These are phyloP conservation scores for Lacerta bilineata DNA, from an alignment of 2,797 vertebrate genomes.

Conservation along the genomic window DNA sequence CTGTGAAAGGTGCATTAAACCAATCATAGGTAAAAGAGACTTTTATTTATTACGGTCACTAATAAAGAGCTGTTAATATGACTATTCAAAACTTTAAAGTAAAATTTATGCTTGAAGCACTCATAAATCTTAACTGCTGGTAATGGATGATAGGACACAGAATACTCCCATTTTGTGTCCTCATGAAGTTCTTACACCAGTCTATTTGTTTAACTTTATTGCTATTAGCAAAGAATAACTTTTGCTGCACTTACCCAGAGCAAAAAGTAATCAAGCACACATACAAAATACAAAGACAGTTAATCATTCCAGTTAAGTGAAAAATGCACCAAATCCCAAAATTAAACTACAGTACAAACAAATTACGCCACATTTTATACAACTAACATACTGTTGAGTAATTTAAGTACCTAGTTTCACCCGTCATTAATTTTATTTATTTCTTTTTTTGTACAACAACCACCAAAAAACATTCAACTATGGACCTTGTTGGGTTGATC, in stretches of 20 bases:
- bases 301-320: not conserved
- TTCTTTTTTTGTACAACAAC: not conserved
- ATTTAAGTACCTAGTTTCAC: not conserved
- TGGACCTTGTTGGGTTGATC: not conserved
- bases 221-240: not conserved
- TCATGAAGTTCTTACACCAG: not conserved
- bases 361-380: not conserved
- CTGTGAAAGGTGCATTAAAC: not conserved
- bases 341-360: not conserved
- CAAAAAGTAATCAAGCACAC: no score
- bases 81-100: not conserved
- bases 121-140: not conserved
- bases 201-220: not conserved
- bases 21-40: not conserved
- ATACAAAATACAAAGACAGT: no score
- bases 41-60: not conserved
- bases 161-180: not conserved
- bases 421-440: not conserved
- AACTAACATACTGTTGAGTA: not conserved
- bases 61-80: not conserved
- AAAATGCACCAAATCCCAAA: not conserved
- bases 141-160: not conserved
- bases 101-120: not conserved
- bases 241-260: no score
- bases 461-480: not conserved